Evolutionary conservation across 2,113 vertebrate genomes (phyloP).

Genomic region (Oreochromis spilurus): DNA sequence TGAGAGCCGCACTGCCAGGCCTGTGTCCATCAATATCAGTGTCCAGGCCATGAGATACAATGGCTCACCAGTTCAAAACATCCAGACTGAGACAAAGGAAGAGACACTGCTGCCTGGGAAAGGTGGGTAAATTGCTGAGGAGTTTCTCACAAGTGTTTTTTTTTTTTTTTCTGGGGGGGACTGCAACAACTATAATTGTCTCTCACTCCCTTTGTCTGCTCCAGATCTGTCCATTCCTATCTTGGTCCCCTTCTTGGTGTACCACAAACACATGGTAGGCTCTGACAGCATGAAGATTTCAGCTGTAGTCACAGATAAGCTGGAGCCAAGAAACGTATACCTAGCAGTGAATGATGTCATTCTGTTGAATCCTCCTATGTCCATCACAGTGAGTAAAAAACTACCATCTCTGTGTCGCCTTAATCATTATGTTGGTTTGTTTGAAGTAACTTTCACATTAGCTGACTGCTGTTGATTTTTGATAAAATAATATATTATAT

Average conservation of each 20-base stretch:
- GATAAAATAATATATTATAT: not conserved
- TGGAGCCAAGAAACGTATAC: conserved; percentile 1
- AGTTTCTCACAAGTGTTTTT: not conserved
- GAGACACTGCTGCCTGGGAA: not conserved
- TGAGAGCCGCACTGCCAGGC: fast-evolving
- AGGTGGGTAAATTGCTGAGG: conserved; percentile 23
- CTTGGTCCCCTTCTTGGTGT: conserved; percentile 73
- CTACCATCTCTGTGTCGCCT: fast-evolving
- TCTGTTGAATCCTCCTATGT: conserved; percentile 58
- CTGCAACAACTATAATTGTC: not conserved
- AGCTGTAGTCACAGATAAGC: conserved; percentile 46
- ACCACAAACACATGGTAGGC: conserved; percentile 64
- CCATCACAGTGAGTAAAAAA: conserved; percentile 60
- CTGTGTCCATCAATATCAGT: conserved; percentile 25
- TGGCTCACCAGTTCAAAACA: not conserved
- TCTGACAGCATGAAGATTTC: conserved; percentile 75
- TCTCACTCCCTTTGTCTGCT: not conserved
- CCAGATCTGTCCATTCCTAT: conserved; percentile 75
- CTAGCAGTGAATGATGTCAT: conserved; percentile 72
- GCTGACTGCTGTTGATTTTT: not conserved
- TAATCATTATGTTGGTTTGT: not conserved
- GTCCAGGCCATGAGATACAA: conserved; percentile 51
- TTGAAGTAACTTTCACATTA: not conserved
- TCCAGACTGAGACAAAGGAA: conserved; percentile 9
- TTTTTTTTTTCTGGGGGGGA: not conserved